Percentiles rank a stretch among this genome's conserved stretches.
Conservation (phyloP, 2,797 vertebrate species). For the Schizopygopsis pylzovi region DNA sequence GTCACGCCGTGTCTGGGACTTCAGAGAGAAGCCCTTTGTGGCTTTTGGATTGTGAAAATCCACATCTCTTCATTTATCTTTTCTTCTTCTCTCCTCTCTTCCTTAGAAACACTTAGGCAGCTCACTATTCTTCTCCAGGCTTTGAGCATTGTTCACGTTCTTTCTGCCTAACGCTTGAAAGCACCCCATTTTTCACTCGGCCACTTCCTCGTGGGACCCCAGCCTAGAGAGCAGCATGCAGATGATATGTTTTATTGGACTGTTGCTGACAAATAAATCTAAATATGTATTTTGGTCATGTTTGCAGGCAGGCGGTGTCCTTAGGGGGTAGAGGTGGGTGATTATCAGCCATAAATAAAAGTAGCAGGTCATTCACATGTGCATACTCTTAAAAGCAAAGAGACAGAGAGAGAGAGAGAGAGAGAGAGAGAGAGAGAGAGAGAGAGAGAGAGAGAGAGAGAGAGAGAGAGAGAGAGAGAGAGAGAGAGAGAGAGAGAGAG, state of each 20-base stretch:
- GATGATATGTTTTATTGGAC: constrained; percentile 84
- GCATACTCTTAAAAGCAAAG: constrained; percentile 71
- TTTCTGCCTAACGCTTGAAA: constrained; percentile 83
- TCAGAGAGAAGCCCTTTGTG: constrained; percentile 72
- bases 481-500: constrained; percentile 70
- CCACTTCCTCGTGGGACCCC: constrained; percentile 74
- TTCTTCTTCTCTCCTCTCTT: constrained; percentile 27
- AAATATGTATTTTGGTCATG: constrained; percentile 85
- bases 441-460: constrained; percentile 73
- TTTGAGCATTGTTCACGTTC: constrained; percentile 81
- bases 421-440: constrained; percentile 73
- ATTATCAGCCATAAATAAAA: constrained; percentile 84
- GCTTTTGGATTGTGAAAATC: constrained; percentile 74
- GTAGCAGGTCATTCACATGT: constrained; percentile 73
- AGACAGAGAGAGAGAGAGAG: constrained; percentile 73
- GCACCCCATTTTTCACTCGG: constrained; percentile 81
- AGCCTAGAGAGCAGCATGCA: constrained; percentile 78
- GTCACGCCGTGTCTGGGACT: constrained; percentile 70
- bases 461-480: constrained; percentile 73
- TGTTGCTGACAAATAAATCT: constrained; percentile 86
- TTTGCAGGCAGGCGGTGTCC: constrained; percentile 76
- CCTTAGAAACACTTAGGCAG: constrained; percentile 52
- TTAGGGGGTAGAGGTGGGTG: constrained; percentile 72
- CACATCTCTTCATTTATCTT: constrained; percentile 72
- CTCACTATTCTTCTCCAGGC: constrained; percentile 59